Evolutionary conservation across 1,140 invertebrate genomes (phyloP).

Genomic region (Melipona quadrifasciata): DNA sequence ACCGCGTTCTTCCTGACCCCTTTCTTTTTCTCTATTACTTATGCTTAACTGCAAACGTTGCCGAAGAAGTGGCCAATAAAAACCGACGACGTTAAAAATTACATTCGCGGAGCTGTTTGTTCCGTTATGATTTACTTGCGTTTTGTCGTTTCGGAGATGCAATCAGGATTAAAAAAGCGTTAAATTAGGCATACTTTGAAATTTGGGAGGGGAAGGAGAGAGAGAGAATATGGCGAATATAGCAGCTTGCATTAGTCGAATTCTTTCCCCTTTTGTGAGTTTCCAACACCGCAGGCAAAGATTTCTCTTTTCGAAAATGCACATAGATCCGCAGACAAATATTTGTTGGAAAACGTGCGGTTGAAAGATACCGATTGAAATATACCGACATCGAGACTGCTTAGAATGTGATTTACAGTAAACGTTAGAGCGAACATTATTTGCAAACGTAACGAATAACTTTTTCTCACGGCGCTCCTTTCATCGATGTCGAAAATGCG

Average conservation of each 20-base stretch:
- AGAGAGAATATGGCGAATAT: no score
- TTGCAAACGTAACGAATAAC: not conserved
- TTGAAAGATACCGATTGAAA: not conserved
- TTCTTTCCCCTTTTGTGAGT: not conserved
- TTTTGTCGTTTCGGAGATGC: not conserved
- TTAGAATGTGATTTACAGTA: conserved; percentile 3
- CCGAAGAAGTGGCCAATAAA: not conserved
- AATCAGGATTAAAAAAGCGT: no score
- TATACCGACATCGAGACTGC: not conserved
- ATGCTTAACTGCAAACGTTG: not conserved
- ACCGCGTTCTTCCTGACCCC: not conserved
- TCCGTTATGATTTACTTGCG: not conserved
- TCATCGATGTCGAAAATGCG: not conserved
- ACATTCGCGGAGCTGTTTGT: not conserved
- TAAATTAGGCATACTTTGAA: not conserved
- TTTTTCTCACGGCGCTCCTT: not conserved
- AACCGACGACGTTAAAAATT: not conserved
- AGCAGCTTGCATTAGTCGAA: not conserved
- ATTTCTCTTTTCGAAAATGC: not conserved
- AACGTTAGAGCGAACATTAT: not conserved
- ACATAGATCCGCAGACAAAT: not conserved
- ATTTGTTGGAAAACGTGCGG: not conserved
- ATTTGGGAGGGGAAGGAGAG: not conserved
- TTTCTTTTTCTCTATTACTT: not conserved
- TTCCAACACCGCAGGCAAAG: not conserved